A percentile compares a stretch with the other conserved stretches of the same genome.
Evolutionary conservation across 2,113 vertebrate species (phyloP).

Genomic region (Grammomys surdaster): DNA sequence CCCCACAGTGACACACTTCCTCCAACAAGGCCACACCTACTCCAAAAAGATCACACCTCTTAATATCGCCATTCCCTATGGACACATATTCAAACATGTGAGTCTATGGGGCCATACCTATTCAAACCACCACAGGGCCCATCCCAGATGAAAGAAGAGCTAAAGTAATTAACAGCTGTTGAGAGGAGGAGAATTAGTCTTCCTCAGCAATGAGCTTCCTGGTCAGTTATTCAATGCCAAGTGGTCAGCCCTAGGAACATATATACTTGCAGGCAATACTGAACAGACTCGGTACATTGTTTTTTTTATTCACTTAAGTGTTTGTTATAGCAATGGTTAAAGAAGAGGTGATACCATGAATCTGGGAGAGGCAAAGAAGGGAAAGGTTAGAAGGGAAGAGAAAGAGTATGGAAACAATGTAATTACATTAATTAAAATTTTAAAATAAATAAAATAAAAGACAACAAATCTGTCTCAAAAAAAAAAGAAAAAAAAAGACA

Average conservation of each 20-base stretch:
- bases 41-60: background rate
- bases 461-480: background rate
- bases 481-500: background rate
- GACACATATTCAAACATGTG: background rate
- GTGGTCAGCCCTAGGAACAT: background rate
- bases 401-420: background rate
- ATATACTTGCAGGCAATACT: background rate
- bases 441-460: background rate
- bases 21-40: background rate
- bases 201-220: background rate
- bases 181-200: background rate
- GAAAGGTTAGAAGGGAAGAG: background rate
- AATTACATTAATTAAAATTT: background rate
- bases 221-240: background rate
- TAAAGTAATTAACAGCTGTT: background rate
- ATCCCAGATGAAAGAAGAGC: background rate
- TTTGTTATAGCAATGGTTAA: background rate
- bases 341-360: background rate
- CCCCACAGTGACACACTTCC: background rate
- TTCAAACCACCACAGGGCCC: background rate
- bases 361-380: background rate
- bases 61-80: background rate
- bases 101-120: background rate
- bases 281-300: background rate
- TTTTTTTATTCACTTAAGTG: background rate